Evolutionary conservation across 1,140 invertebrate species (phyloP).

Genomic region (Cotesia typhae): DNA sequence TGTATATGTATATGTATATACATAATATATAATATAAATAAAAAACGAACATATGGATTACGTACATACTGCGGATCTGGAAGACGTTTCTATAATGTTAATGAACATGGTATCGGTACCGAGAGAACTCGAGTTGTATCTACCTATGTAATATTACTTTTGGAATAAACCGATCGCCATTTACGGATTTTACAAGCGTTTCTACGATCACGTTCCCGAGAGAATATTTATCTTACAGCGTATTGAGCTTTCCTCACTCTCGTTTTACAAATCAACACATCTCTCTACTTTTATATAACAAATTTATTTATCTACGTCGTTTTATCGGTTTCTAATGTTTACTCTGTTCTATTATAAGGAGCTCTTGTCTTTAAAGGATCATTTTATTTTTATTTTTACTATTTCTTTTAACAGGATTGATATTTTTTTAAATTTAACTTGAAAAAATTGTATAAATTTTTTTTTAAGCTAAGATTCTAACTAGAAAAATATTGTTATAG

Average conservation of each 20-base stretch:
- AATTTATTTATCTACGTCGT: background rate
- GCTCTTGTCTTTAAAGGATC: too few relatives aligned
- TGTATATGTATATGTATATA: too few relatives aligned
- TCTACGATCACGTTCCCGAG: constrained; percentile 26
- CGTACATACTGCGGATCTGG: constrained; percentile 7
- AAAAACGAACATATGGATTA: constrained; percentile 36
- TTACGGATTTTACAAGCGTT: constrained; percentile 33
- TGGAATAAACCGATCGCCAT: constrained; percentile 41
- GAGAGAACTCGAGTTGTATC: constrained; percentile 30
- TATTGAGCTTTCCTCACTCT: constrained; percentile 22
- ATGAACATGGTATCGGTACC: constrained; percentile 21
- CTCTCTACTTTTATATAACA: background rate
- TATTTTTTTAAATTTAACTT: too few relatives aligned
- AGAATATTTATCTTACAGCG: constrained; percentile 31
- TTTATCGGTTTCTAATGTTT: background rate
- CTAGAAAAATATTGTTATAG: too few relatives aligned
- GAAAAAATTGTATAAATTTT: too few relatives aligned
- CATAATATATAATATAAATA: too few relatives aligned
- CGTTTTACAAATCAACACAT: constrained; percentile 17
- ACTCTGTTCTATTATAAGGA: background rate
- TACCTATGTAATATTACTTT: constrained; percentile 36
- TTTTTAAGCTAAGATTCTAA: too few relatives aligned
- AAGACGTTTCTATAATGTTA: constrained; percentile 39
- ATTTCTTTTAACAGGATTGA: too few relatives aligned
- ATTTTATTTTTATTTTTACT: too few relatives aligned